phyloP scores from a whole-genome alignment of 2,797 vertebrate species.

The Malurus leucopterus region DNA sequence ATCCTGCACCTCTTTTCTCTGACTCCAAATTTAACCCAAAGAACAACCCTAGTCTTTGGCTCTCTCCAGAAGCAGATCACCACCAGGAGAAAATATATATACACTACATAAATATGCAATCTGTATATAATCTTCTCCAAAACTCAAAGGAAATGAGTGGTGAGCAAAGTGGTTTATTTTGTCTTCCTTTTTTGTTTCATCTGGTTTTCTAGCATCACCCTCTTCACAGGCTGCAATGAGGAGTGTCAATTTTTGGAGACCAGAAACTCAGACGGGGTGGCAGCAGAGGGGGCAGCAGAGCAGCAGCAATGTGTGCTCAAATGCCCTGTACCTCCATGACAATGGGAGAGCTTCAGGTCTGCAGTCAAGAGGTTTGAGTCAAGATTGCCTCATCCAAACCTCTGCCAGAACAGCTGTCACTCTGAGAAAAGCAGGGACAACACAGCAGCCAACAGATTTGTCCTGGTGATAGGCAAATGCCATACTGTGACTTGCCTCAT shows the following conservation, averaged over 20 bases:
- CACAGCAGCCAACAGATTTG: not conserved
- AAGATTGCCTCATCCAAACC: not conserved
- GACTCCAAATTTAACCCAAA: not conserved
- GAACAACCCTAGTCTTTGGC: not conserved
- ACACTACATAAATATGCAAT: not conserved
- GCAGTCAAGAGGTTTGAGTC: not conserved
- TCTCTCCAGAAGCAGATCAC: not conserved
- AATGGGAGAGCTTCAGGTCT: fast-evolving
- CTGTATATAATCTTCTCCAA: not conserved
- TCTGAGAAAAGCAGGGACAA: not conserved
- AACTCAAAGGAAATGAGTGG: not conserved
- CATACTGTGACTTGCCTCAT: not conserved
- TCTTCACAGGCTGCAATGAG: not conserved
- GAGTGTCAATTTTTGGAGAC: not conserved
- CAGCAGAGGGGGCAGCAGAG: not conserved
- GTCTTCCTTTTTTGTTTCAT: not conserved
- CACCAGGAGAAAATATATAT: not conserved
- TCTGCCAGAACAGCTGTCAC: not conserved
- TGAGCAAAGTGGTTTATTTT: not conserved
- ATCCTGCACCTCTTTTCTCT: not conserved
- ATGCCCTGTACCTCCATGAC: fast-evolving
- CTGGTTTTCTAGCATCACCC: not conserved
- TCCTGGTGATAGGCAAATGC: not conserved
- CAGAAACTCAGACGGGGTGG: not conserved
- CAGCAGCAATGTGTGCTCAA: fast-evolving